These are phyloP conservation scores for Sarcophaga bullata DNA, from an alignment of 1,140 invertebrate species.

Conservation along the genomic window DNA sequence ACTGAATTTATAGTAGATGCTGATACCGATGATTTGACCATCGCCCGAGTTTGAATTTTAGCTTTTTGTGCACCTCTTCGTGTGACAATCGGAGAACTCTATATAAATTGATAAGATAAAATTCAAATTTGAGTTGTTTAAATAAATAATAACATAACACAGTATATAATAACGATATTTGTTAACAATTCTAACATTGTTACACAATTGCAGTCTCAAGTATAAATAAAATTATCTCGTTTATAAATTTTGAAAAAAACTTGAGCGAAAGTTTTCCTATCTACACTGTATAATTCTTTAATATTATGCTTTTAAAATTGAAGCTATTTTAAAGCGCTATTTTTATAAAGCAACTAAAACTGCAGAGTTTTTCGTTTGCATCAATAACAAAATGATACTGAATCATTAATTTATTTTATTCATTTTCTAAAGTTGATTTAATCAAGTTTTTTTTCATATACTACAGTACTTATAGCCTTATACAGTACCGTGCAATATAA, in stretches of 20 bases:
- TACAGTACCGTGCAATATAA: too few species aligned
- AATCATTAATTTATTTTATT: background rate
- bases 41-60: slow-evolving; percentile 72
- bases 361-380: background rate
- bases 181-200: too few species aligned
- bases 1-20: slow-evolving; percentile 11
- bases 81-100: slow-evolving; percentile 68
- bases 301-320: too few species aligned
- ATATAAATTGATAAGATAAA: slow-evolving; percentile 26
- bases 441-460: background rate
- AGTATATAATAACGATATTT: too few species aligned
- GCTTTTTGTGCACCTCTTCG: slow-evolving; percentile 70
- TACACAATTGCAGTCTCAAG: too few species aligned
- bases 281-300: too few species aligned
- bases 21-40: slow-evolving; percentile 64
- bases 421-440: background rate
- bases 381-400: background rate
- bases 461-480: too few species aligned
- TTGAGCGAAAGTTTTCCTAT: too few species aligned
- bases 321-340: background rate
- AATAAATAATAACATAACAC: background rate
- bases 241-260: too few species aligned
- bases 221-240: too few species aligned
- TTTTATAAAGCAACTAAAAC: background rate
- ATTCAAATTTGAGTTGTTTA: background rate